phyloP scores from a whole-genome alignment of 2,888 invertebrate species.

The Melanchra persicariae region DNA sequence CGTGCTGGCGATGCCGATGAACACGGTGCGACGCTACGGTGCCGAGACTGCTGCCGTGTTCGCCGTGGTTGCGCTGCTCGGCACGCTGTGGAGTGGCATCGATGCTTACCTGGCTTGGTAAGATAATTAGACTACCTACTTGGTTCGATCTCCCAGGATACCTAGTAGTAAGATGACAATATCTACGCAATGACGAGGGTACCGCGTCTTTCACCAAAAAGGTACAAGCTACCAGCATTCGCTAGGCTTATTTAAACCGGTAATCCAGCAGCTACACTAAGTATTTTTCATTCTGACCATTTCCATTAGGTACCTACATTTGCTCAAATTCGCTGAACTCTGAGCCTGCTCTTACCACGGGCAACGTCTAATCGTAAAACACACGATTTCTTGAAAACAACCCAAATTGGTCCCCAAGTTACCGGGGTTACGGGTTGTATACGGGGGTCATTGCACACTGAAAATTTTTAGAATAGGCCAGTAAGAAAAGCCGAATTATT shows the following conservation, averaged over 20 bases:
- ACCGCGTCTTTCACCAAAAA: background rate
- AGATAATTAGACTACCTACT: slow-evolving; percentile 65
- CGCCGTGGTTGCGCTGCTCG: slow-evolving; percentile 93
- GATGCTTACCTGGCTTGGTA: slow-evolving; percentile 94
- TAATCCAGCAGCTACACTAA: background rate
- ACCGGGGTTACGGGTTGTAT: too few species aligned
- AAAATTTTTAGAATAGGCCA: too few species aligned
- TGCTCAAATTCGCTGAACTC: too few species aligned
- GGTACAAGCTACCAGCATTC: too few species aligned
- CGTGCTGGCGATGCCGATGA: slow-evolving; percentile 95
- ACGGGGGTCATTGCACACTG: too few species aligned
- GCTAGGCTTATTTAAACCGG: background rate
- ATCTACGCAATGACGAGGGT: background rate
- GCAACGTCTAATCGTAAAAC: too few species aligned
- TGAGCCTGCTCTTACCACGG: too few species aligned
- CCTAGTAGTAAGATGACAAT: too few species aligned
- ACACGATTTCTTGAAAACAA: too few species aligned
- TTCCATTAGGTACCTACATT: background rate
- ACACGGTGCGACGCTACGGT: slow-evolving; percentile 93
- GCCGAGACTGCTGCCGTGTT: slow-evolving; percentile 94
- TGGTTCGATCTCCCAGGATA: too few species aligned
- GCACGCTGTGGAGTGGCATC: slow-evolving; percentile 95
- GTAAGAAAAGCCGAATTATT: too few species aligned
- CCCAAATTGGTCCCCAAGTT: too few species aligned
- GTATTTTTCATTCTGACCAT: background rate